Percentiles rank a stretch among this genome's conserved stretches.
phyloP scores from a whole-genome alignment of 2,888 invertebrate genomes.

The Falcaria lacertinaria region DNA sequence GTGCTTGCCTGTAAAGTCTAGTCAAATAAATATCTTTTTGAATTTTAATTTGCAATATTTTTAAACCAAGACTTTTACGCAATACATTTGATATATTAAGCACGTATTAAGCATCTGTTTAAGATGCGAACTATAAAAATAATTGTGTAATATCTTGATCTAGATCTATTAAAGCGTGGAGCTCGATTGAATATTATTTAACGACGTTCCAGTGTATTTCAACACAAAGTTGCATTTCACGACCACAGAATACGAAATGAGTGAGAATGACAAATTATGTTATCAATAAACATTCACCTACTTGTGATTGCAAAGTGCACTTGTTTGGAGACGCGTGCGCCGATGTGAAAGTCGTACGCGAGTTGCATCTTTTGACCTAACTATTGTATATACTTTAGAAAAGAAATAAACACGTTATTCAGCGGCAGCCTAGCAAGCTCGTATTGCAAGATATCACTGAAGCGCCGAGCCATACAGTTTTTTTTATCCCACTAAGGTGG shows the following conservation, averaged over 20 bases:
- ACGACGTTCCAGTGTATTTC: slow-evolving; percentile 13
- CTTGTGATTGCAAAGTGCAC: slow-evolving; percentile 42
- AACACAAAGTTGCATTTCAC: slow-evolving; percentile 18
- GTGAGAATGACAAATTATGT: slow-evolving; percentile 27
- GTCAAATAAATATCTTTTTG: too few relatives aligned
- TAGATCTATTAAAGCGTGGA: neutral
- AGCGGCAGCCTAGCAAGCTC: too few relatives aligned
- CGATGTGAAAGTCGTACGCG: slow-evolving; percentile 58
- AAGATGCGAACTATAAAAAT: neutral
- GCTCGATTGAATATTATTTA: slow-evolving; percentile 11
- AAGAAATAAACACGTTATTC: too few relatives aligned
- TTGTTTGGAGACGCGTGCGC: slow-evolving; percentile 33
- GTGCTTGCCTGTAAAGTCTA: too few relatives aligned
- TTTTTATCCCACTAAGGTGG: too few relatives aligned
- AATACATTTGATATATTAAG: too few relatives aligned
- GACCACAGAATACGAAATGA: slow-evolving; percentile 25
- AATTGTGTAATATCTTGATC: neutral
- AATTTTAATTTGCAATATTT: too few relatives aligned
- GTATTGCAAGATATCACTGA: too few relatives aligned
- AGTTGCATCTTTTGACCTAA: slow-evolving; percentile 34
- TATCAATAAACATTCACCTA: slow-evolving; percentile 41
- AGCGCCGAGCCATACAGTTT: too few relatives aligned
- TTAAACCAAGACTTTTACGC: too few relatives aligned
- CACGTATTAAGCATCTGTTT: too few relatives aligned
- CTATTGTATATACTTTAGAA: too few relatives aligned